Percentiles rank a stretch among this genome's conserved stretches.
These are phyloP conservation scores for Larimichthys polyactis DNA, from an alignment of 2,113 vertebrate genomes.

Conservation along the genomic window DNA sequence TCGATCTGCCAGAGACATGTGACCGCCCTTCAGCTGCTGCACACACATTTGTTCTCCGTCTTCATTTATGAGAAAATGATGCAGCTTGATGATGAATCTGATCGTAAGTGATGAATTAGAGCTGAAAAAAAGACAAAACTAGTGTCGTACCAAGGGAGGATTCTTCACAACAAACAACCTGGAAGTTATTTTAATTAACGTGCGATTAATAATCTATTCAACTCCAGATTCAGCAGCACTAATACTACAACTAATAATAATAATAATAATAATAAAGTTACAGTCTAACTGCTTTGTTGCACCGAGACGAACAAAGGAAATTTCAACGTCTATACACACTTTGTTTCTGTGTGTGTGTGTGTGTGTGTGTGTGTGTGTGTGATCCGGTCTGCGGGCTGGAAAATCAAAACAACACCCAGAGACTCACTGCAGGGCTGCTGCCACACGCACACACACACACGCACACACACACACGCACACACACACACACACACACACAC, in stretches of 20 bases:
- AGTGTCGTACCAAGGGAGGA: neutral
- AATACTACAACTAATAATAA: neutral
- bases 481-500: no score
- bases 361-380: slow-evolving; percentile 10
- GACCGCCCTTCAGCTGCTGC: slow-evolving; percentile 3
- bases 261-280: slow-evolving; percentile 7
- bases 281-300: slow-evolving; percentile 30
- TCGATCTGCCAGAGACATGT: neutral
- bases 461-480: no score
- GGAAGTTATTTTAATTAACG: neutral
- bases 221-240: neutral
- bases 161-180: neutral
- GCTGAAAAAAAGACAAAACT: neutral
- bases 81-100: neutral
- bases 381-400: slow-evolving; percentile 36
- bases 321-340: slow-evolving; percentile 49
- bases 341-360: slow-evolving; percentile 16
- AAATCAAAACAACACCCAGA: slow-evolving; percentile 38
- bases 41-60: neutral
- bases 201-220: neutral
- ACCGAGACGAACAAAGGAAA: slow-evolving; percentile 61
- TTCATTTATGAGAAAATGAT: neutral
- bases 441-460: no score
- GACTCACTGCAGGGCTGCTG: slow-evolving; percentile 30
- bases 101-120: no score